phyloP scores from a whole-genome alignment of 2,113 vertebrate species.

The Paradisaea rubra region DNA sequence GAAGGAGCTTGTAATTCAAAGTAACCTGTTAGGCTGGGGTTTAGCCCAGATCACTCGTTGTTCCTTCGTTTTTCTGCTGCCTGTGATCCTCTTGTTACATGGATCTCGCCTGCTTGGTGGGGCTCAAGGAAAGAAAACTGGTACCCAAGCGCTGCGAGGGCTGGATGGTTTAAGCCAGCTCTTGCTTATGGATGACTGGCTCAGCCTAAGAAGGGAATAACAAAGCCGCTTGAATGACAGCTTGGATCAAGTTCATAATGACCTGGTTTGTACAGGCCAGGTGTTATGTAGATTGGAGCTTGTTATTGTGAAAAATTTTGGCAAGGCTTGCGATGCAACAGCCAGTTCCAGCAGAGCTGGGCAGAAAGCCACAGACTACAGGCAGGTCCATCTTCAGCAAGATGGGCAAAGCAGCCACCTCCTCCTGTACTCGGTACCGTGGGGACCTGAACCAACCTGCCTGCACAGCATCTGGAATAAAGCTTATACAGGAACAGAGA shows the following conservation, averaged over 20 bases:
- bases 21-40: neutral
- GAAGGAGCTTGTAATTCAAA: neutral
- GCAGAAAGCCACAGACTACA: constrained; percentile 67
- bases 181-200: constrained; percentile 3
- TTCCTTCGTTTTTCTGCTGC: neutral
- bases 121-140: neutral
- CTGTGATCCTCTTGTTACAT: neutral
- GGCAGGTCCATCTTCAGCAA: constrained; percentile 54
- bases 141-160: neutral
- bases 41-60: neutral
- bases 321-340: constrained; percentile 60
- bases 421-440: constrained; percentile 8
- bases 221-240: constrained; percentile 69
- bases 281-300: constrained; percentile 77
- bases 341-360: constrained; percentile 65
- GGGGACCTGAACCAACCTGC: constrained; percentile 47
- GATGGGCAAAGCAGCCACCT: constrained; percentile 36
- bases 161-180: neutral
- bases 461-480: constrained; percentile 31
- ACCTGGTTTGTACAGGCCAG: constrained; percentile 76
- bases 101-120: neutral
- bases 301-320: constrained; percentile 75
- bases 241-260: constrained; percentile 75
- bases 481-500: constrained; percentile 12
- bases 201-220: constrained; percentile 60